Evolutionary conservation across 2,888 invertebrate species (phyloP), one percentile per base, ranked within the genome.

Genomic region (Sinohyriopsis cumingii): DNA sequence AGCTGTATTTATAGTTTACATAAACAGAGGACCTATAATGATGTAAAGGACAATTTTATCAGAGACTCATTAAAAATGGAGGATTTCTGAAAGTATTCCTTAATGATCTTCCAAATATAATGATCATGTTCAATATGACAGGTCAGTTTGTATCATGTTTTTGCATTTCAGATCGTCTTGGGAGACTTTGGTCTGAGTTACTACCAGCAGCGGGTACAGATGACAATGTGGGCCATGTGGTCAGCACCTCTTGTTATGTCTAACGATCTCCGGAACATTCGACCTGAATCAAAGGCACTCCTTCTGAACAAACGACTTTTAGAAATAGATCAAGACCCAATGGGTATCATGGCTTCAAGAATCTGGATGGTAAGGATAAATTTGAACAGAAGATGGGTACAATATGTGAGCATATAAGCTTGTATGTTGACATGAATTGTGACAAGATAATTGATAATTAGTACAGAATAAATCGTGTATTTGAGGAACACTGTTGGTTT

Each of bases 241-340:
- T 97, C 98, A 0, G 96, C 98, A 3, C 98, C 98, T 0, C 92
- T 98, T 19, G 92, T 98, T 69, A 97, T 98, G 96, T 97, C 97
- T n/a, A 96, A 95, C 54, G 98, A 98, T 91, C 92, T 98, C 65
- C 91, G 97, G 76, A 94, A 95, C 54, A 96, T 98, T 79, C 92
- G 95, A 67, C 94, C 95, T 0, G 95, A 96, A 88, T 96, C 95
- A 90, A 96, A 95, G 90, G 95, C 94, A 20, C 95, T 98, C 82
- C 91, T 98, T 80, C 95, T 95, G 88, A 98, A 98, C 90, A 93
- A 93, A 86, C 95, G 96, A 90, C 95, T 97, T 72, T 97, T 98
- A 80, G 94, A 95, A 6, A 95, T 98, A 1, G 96, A 98, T 90
- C 98, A 98, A 89, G 98, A 98, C 91, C 94, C 94, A 0, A 91